Evolutionary conservation across 2,888 invertebrate genomes (phyloP).

Genomic region (Dicranocentrus wangi): DNA sequence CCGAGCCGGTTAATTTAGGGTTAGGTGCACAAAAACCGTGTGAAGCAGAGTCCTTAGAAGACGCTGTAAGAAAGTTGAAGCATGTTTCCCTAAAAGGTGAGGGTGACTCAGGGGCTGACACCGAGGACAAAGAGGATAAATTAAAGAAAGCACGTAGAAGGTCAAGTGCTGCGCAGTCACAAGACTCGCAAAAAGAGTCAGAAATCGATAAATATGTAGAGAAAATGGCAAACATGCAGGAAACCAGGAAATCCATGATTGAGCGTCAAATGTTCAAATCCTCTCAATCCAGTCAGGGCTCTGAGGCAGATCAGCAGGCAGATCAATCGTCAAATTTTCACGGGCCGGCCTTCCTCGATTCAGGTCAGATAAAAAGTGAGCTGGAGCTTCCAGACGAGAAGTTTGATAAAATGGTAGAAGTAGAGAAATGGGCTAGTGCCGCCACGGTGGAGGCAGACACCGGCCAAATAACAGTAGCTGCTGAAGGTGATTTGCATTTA

Average conservation of each 20-base stretch:
- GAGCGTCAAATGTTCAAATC: constrained; percentile 50
- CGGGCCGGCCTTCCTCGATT: constrained; percentile 63
- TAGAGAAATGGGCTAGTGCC: constrained; percentile 55
- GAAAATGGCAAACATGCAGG: constrained; percentile 39
- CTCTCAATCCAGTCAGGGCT: constrained; percentile 39
- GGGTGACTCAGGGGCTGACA: neutral
- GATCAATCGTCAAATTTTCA: constrained; percentile 62
- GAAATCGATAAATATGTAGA: constrained; percentile 56
- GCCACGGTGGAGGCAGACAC: neutral
- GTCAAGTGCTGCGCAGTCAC: constrained; percentile 26
- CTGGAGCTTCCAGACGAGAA: constrained; percentile 6
- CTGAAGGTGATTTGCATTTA: neutral
- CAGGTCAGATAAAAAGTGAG: constrained; percentile 43
- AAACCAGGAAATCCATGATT: constrained; percentile 40
- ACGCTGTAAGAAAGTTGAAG: constrained; percentile 25
- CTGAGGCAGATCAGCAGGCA: constrained; percentile 32
- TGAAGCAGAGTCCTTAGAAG: constrained; percentile 36
- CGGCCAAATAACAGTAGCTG: neutral
- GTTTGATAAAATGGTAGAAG: constrained; percentile 60
- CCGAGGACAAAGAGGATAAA: constrained; percentile 18
- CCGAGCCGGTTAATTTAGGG: constrained; percentile 22
- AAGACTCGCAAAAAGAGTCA: constrained; percentile 48
- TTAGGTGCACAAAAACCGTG: neutral
- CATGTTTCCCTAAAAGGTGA: constrained; percentile 25
- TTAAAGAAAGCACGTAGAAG: constrained; percentile 27